These are phyloP conservation scores for Threskiornis aethiopicus DNA, from an alignment of 2,797 vertebrate species.

Conservation along the genomic window DNA sequence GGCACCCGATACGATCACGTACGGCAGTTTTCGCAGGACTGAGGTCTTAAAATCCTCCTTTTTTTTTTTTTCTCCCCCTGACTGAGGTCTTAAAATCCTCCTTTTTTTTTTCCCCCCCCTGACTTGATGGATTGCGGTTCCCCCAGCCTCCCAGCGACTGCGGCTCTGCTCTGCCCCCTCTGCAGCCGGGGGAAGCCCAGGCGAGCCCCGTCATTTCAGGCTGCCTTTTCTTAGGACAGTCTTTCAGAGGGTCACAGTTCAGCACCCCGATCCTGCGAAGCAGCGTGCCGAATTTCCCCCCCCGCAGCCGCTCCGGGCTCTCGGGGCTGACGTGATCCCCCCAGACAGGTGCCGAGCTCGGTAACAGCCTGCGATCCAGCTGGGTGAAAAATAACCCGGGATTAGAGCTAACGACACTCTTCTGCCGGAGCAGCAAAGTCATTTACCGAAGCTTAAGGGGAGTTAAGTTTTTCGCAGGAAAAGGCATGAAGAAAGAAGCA, in stretches of 20 bases:
- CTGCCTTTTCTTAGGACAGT: too few relatives aligned
- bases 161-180: background rate
- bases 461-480: background rate
- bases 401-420: background rate
- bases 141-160: background rate
- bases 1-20: fast-evolving
- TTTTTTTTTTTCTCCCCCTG: too few relatives aligned
- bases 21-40: background rate
- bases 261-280: fast-evolving
- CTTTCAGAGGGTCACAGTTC: background rate
- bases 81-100: fast-evolving
- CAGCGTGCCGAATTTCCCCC: fast-evolving
- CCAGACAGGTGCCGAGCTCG: background rate
- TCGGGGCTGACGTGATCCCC: background rate
- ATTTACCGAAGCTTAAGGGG: background rate
- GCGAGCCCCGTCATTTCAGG: fast-evolving
- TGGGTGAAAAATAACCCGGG: background rate
- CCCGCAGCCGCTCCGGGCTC: background rate
- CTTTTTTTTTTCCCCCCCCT: too few relatives aligned
- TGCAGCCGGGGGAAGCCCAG: background rate
- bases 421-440: background rate
- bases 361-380: background rate
- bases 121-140: background rate
- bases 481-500: background rate
- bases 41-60: background rate